Base-by-base conservation (phyloP, 2,113 vertebrate genomes). In the Dromaius novaehollandiae region DNA sequence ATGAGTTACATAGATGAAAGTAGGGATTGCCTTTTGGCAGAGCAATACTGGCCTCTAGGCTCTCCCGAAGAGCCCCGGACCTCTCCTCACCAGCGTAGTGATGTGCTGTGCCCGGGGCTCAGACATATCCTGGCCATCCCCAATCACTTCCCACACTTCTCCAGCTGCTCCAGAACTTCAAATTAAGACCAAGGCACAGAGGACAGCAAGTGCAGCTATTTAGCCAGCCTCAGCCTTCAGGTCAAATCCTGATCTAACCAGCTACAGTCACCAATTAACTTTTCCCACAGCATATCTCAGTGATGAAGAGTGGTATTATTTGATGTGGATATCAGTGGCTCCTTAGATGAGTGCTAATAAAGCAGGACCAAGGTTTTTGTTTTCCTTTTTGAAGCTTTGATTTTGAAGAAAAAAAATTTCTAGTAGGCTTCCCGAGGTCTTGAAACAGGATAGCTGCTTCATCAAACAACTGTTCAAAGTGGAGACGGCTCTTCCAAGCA, bases 51-150 rank as follows among this genome's bases (percentile, higher is more conserved):
- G 21, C 46, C 13, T 32, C 25, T 11, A 20, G 71, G 44, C 28
- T 76, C 22, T 36, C 61, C 5, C 28, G 55, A 84, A 78, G 17
- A 36, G 6, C 7, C 8, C 21, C 34, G 55, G 20, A 51, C 6
- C 3, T 3, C 13, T 84, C 34, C 38, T 86, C 61, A 55, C 2
- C 36, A 61, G 40, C 0, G 0, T 22, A 95, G 28, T 11, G 44
- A 63, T 0, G 0, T n/a, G 28, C 15, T 58, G 10, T 79, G 24
- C 19, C 22, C 44, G 53, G 21, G 25, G 61, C 44, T 30, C 30
- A 16, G 32, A 16, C 0, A 3, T 13, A 25, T 10, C 36, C 46
- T 25, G 10, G 3, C 28, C 19, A 56, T n/a, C 8, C 13, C 38
- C 38, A 7, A 28, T 40, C 34, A 40, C 13, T 73, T 6, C 32